Percentiles rank a stretch among this genome's conserved stretches.
Evolutionary conservation across 2,888 invertebrate genomes (phyloP).

Genomic region (Ophioninae sp.): DNA sequence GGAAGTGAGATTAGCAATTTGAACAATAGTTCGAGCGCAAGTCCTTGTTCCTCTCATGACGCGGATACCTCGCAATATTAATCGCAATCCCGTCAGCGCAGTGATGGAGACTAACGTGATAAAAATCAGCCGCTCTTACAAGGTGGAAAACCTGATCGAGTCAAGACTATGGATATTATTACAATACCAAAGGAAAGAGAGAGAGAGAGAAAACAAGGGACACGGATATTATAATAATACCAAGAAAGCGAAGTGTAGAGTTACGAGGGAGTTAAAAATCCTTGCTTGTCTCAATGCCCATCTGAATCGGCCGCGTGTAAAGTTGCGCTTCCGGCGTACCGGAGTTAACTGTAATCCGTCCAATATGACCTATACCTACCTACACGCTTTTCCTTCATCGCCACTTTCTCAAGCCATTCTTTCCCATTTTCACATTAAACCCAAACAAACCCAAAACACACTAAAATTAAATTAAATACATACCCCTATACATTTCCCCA

Average conservation of each 20-base stretch:
- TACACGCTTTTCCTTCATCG: neutral
- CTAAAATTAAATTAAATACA: too few relatives aligned
- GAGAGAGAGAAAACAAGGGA: neutral
- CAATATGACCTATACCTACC: neutral
- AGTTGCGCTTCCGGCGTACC: neutral
- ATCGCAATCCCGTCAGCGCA: neutral
- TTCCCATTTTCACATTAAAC: neutral
- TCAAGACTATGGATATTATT: neutral
- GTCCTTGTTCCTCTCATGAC: conserved; percentile 29
- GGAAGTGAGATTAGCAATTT: neutral
- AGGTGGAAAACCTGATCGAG: neutral
- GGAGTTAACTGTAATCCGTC: neutral
- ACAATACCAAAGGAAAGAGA: neutral
- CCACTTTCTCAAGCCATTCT: too few relatives aligned
- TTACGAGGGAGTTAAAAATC: neutral
- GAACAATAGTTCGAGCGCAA: neutral
- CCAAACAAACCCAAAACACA: too few relatives aligned
- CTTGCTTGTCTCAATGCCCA: neutral
- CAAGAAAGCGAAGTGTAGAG: neutral
- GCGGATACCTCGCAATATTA: neutral
- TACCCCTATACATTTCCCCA: too few relatives aligned
- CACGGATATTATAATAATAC: neutral
- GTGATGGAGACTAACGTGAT: neutral
- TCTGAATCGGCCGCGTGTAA: neutral
- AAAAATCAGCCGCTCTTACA: neutral